Conservation (phyloP, 2,797 vertebrate species). For the Decapterus maruadsi region DNA sequence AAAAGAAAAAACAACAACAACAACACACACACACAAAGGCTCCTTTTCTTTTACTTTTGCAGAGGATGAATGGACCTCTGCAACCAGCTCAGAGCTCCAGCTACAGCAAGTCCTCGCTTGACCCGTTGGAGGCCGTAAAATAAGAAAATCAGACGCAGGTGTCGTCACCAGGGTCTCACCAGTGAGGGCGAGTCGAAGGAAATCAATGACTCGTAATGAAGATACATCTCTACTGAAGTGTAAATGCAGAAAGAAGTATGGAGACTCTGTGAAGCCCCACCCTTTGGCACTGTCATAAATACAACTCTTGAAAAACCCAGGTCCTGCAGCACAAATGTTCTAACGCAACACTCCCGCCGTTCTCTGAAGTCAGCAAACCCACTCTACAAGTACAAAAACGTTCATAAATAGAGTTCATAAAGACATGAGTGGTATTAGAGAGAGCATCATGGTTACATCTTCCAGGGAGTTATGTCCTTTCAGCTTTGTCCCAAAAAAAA, state of each 20-base stretch:
- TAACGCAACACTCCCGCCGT: conserved; percentile 54
- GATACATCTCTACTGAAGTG: conserved; percentile 59
- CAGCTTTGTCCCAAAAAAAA: conserved; percentile 51
- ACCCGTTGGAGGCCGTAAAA: conserved; percentile 45
- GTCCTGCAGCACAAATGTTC: conserved; percentile 72
- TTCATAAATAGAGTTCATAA: conserved; percentile 87
- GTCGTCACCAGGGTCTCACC: conserved; percentile 36
- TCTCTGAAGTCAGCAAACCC: conserved; percentile 74
- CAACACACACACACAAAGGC: not conserved
- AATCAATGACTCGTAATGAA: conserved; percentile 50
- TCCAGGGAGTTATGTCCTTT: conserved; percentile 54
- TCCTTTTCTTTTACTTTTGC: conserved; percentile 28
- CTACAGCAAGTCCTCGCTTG: conserved; percentile 37
- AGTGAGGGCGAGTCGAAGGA: conserved; percentile 31
- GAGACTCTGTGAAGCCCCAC: conserved; percentile 71
- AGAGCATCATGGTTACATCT: conserved; percentile 51
- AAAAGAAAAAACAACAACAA: not conserved
- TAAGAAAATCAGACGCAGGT: conserved; percentile 33
- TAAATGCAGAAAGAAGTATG: conserved; percentile 62
- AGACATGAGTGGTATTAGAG: conserved; percentile 77
- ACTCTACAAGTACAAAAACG: conserved; percentile 76
- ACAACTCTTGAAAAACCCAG: conserved; percentile 71
- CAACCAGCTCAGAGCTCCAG: conserved; percentile 45
- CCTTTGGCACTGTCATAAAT: conserved; percentile 86
- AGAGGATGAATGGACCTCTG: conserved; percentile 42